phyloP scores from a whole-genome alignment of 2,888 invertebrate genomes.

The Ariolimax columbianus region DNA sequence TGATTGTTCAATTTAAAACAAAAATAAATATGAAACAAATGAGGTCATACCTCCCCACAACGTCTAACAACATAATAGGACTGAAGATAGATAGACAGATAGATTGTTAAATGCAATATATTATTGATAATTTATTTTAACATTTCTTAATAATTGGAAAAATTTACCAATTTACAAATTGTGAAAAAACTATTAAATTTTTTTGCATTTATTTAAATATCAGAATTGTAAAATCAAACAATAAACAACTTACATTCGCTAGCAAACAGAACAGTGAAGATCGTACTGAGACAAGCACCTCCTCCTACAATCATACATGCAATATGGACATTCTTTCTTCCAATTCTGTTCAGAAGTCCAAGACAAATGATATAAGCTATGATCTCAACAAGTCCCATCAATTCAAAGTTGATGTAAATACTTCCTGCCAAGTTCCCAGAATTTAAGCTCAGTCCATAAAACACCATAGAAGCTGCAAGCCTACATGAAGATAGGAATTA shows the following conservation, averaged over 20 bases:
- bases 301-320: slow-evolving; percentile 63
- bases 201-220: no score
- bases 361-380: slow-evolving; percentile 65
- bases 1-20: no score
- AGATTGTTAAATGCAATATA: no score
- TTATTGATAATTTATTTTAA: no score
- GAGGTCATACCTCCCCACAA: no score
- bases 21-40: no score
- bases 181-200: no score
- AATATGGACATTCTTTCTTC: slow-evolving; percentile 61
- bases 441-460: slow-evolving; percentile 70
- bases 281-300: slow-evolving; percentile 60
- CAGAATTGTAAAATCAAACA: neutral
- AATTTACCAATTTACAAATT: no score
- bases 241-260: slow-evolving; percentile 38
- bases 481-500: slow-evolving; percentile 54
- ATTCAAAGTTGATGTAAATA: slow-evolving; percentile 70
- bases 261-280: slow-evolving; percentile 57
- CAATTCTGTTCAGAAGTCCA: slow-evolving; percentile 64
- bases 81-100: no score
- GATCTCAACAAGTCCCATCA: slow-evolving; percentile 66
- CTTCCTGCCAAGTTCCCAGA: slow-evolving; percentile 66
- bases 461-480: slow-evolving; percentile 69
- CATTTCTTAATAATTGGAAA: no score
- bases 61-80: no score